Evolutionary conservation across 2,888 invertebrate species (phyloP), one percentile per base, ranked within the genome.

Genomic region (Scaptomyza parva): DNA sequence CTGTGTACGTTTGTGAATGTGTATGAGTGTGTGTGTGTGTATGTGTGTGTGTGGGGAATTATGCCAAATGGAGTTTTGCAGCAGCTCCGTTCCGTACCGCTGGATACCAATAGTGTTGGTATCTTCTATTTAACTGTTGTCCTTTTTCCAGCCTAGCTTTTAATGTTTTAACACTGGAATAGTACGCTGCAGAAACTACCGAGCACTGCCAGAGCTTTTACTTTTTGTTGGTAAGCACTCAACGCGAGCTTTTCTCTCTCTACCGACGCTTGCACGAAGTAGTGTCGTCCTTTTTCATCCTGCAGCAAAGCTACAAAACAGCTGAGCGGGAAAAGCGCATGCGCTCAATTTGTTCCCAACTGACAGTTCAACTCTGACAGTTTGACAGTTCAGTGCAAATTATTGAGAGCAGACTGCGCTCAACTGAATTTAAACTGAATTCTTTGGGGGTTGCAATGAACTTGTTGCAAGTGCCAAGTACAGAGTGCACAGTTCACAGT

Each of bases 71-170:
- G 74, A 74, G 74, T 74, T 37, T 74, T 64, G 76, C 73, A 75
- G 71, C 67, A 75, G 71, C 67, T 67, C 68, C 68, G 64, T 67
- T 7, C 71, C 63, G 35, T 3, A 35, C 35, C 35, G 73, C 66
- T 76, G 87, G 85, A 86, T 84, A 84, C 88, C 85, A 87, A 88
- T 86, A 85, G 88, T 82, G 87, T 85, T 85, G 89, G 86, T 88
- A 87, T 82, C 88, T 88, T 88, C 84, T 76, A 73, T 77, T 66
- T 78, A 68, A 77, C 76, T 74, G 85, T 78, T 87, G 88, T 81
- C 88, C 89, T 76, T 76, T 85, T 88, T 87, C 78, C 72, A 76
- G 75, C 62, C 76, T 70, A 88, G 88, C 87, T 86, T 89, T 89
- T 65, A 70, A 78, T 82, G 79, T 78, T 78, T 85, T 68, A 74